Conservation (phyloP, 1,140 invertebrate genomes). For the Listronotus oregonensis region DNA sequence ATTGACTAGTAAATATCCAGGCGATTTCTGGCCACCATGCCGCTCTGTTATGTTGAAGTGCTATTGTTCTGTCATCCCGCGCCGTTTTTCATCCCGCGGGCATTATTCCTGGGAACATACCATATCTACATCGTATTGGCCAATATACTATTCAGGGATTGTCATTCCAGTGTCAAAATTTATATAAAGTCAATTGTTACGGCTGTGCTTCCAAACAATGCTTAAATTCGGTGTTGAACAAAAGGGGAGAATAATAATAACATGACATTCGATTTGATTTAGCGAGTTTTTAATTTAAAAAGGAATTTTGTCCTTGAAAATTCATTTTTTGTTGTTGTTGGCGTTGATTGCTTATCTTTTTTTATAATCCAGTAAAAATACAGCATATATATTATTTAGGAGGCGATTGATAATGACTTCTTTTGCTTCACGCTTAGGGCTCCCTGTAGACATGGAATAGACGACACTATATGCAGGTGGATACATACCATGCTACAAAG, state of each 20-base stretch:
- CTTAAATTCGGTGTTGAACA: not conserved
- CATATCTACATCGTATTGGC: conserved; percentile 16
- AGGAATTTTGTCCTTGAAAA: no score
- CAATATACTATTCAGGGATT: conserved; percentile 5
- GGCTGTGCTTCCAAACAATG: not conserved
- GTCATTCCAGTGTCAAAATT: conserved; percentile 20
- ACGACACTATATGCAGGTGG: no score
- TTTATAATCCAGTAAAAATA: no score
- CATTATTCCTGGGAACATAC: conserved; percentile 7
- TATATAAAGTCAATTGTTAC: conserved; percentile 22
- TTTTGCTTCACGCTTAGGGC: no score
- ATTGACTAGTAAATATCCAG: conserved; percentile 21
- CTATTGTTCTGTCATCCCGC: conserved; percentile 2
- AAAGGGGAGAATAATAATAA: not conserved
- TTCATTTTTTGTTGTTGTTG: no score
- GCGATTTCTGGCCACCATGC: not conserved
- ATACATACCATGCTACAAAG: no score
- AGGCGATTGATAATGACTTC: no score
- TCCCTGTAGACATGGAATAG: no score
- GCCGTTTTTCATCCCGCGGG: conserved; percentile 10
- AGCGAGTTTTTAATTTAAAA: no score
- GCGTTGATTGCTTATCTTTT: no score
- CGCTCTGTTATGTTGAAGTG: not conserved
- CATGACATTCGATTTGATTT: no score
- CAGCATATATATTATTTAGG: no score